Evolutionary conservation across 2,888 invertebrate species (phyloP), one percentile per base, ranked within the genome.

Genomic region (Hemithea aestivaria): DNA sequence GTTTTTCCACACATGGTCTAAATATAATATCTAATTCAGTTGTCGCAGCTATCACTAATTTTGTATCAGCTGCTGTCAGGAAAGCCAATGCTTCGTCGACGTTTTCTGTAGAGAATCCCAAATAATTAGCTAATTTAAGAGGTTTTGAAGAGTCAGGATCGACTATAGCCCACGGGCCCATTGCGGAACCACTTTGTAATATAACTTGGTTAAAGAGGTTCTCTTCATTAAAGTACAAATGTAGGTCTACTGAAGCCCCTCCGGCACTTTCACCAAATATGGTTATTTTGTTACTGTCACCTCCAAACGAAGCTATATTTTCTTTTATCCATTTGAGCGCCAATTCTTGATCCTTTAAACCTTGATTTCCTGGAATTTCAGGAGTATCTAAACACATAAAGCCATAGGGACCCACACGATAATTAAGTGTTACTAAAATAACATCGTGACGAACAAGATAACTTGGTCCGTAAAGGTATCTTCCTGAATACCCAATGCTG

Each of bases 201-300:
- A 79, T 73, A 0, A 59, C 60, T 36, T 69, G 58, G 33, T 70
- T 53, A 33, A 72, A 79, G 10, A 77, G 35, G 20, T 62, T 62
- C 43, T 71, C 67, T 20, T 62, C 29, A 1, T 53, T 46, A 6
- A 62, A 73, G 11, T 53, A 37, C 7, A 77, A 42, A 12, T 74
- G 76, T 0, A 67, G 49, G 43, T 72, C 68, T 1, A 65, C 65
- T 0, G 73, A 64, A 9, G 20, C 42, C 1, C 50, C 66, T 0
- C 78, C 78, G 20, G 77, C 71, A 35, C 79, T 77, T 20, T 67
- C 44, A 66, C n/a, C n/a, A n/a, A n/a, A n/a, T n/a, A n/a, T n/a
- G n/a, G n/a, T n/a, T n/a, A n/a, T n/a, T n/a, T n/a, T 54, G 10
- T 59, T 52, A 1, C 40, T 42, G 35, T 79, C 66, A 3, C 79